Evolutionary conservation across 2,888 invertebrate genomes (phyloP).

Genomic region (Blomia tropicalis): DNA sequence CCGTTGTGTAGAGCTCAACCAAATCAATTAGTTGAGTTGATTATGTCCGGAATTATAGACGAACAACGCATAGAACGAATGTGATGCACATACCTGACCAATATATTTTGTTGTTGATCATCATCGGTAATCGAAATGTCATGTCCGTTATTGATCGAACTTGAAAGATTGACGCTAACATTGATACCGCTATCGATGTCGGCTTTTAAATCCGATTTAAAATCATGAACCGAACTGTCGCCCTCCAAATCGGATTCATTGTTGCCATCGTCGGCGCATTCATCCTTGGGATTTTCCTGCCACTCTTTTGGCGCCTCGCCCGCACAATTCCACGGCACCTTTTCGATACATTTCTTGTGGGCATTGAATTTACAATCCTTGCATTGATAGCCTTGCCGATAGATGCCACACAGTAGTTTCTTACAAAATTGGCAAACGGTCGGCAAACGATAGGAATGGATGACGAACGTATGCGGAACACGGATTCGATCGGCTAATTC

Average conservation of each 20-base stretch:
- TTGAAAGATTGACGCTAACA: constrained; percentile 1
- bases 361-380: constrained; percentile 87
- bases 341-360: constrained; percentile 79
- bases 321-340: constrained; percentile 73
- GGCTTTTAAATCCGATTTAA: neutral
- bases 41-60: too few relatives aligned
- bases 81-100: constrained; percentile 24
- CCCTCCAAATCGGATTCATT: constrained; percentile 18
- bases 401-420: constrained; percentile 79
- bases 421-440: constrained; percentile 92
- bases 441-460: constrained; percentile 89
- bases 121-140: constrained; percentile 25
- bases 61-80: too few relatives aligned
- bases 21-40: too few relatives aligned
- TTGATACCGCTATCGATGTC: constrained; percentile 9
- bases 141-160: constrained; percentile 13
- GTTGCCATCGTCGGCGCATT: constrained; percentile 25
- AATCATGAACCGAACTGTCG: neutral
- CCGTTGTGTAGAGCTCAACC: too few relatives aligned
- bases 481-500: constrained; percentile 49
- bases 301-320: constrained; percentile 52
- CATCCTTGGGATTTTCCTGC: constrained; percentile 28
- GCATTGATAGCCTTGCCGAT: constrained; percentile 85
- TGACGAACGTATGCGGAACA: constrained; percentile 88
- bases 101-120: constrained; percentile 25